Evolutionary conservation across 2,888 invertebrate genomes (phyloP), one percentile per base, ranked within the genome.

Genomic region (Drosophila kuntzei): DNA sequence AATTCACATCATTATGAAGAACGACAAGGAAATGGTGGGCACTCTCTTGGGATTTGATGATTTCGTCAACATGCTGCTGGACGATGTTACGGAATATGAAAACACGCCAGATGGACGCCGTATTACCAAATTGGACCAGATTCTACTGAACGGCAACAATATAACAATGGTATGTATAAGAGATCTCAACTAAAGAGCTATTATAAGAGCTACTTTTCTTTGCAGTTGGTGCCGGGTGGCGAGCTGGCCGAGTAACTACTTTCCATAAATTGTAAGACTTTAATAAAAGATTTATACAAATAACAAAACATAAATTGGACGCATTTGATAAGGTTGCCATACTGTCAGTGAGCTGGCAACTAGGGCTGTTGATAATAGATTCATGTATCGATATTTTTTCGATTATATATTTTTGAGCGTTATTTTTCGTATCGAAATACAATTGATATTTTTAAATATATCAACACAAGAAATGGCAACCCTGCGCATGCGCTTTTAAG

Each of bases 1-100:
- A 74, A 99, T 99, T 89, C 99, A 99, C 92, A 99, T 99, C 25
- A 98, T 99, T 72, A 99, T 99, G 99, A 99, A 99, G 93, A 99
- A 98, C 92, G 99, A 99, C 92, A 99, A 99, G 93, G 99, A 99
- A 94, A 98, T 99, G 92, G 99, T 99, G 11, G 99, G 99, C 70
- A 99, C 99, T 0, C 92, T 99, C 51, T 94, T 98, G 76, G 99
- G 99, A 7, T 99, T 99, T 92, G 99, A 99, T 92, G 99, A 99
- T 92, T 99, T 98, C 92, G 99, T 99, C 32, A 99, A 99, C 92
- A 99, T 99, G 99, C 94, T 99, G 51, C 92, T 99, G 73, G 99
- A 99, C 91, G 99, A 99, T 94, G 99, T 99, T 3, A 98, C 98
- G 0, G 99, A 99, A 93, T 98, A 98, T 91, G 99, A 99, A 93